These are phyloP conservation scores for Serinus canaria DNA, from an alignment of 2,113 vertebrate genomes.

Conservation along the genomic window DNA sequence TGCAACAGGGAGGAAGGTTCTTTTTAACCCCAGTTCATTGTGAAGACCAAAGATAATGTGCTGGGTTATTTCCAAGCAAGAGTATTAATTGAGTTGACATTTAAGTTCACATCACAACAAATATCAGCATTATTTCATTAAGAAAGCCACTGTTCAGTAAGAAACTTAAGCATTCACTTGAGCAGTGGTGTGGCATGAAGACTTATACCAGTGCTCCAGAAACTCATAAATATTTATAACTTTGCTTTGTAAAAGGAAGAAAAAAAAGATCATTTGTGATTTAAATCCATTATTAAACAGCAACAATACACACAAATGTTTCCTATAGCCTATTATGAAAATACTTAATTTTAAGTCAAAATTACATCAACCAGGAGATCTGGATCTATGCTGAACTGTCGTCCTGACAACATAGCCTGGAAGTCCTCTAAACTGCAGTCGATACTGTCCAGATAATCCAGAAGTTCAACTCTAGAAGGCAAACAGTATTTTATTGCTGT, in stretches of 20 bases:
- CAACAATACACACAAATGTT: not conserved
- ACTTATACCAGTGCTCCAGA: not conserved
- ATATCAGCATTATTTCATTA: not conserved
- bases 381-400: slow-evolving; percentile 89
- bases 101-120: not conserved
- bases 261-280: not conserved
- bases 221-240: not conserved
- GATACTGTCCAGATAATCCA: slow-evolving; percentile 98
- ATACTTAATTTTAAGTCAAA: not conserved
- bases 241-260: not conserved
- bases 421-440: slow-evolving; percentile 98
- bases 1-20: not conserved
- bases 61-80: not conserved
- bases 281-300: not conserved
- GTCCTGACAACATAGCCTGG: slow-evolving; percentile 91
- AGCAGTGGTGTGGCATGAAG: not conserved
- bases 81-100: not conserved
- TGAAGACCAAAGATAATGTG: not conserved
- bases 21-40: not conserved
- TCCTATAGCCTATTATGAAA: not conserved
- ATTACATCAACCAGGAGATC: slow-evolving; percentile 86
- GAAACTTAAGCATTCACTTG: not conserved
- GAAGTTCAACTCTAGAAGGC: slow-evolving; percentile 85
- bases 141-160: not conserved
- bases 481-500: not conserved